Percentiles rank a stretch among this genome's conserved stretches.
Conservation (phyloP, 2,113 vertebrate species). For the Chaetorhynchus papuensis region DNA sequence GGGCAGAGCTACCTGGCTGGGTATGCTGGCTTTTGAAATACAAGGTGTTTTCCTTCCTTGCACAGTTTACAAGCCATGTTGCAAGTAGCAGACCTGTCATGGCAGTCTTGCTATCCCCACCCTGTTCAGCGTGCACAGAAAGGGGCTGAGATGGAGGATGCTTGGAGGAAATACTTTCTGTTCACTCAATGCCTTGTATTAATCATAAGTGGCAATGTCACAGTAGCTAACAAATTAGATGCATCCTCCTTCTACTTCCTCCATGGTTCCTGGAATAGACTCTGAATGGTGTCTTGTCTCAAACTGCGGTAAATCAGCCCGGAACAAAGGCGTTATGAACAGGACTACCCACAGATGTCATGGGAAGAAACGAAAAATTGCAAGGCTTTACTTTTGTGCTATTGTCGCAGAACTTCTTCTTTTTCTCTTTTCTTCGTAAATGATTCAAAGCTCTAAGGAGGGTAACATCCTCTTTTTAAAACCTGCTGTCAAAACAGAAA, state of each 20-base stretch:
- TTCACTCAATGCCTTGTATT: neutral
- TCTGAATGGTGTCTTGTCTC: conserved; percentile 39
- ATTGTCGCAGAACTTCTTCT: neutral
- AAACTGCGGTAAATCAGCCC: neutral
- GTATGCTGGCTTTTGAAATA: neutral
- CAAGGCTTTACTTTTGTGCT: neutral
- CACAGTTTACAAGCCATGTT: neutral
- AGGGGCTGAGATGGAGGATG: neutral
- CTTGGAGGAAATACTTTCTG: neutral
- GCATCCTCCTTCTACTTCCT: conserved; percentile 27
- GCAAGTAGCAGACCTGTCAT: neutral
- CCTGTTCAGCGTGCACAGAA: neutral
- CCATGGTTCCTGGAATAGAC: conserved; percentile 37
- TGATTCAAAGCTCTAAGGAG: conserved; percentile 3
- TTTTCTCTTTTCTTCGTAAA: conserved; percentile 11
- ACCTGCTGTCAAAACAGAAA: conserved; percentile 52
- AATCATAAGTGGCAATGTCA: neutral
- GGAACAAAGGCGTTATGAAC: neutral
- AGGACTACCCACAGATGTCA: conserved; percentile 40
- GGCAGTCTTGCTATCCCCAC: neutral
- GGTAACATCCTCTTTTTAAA: conserved; percentile 31
- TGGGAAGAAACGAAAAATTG: conserved; percentile 33
- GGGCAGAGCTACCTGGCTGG: neutral
- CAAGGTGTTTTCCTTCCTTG: neutral
- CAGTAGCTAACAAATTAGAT: neutral